Evolutionary conservation across 2,797 vertebrate genomes (phyloP).

Genomic region (Erithacus rubecula): DNA sequence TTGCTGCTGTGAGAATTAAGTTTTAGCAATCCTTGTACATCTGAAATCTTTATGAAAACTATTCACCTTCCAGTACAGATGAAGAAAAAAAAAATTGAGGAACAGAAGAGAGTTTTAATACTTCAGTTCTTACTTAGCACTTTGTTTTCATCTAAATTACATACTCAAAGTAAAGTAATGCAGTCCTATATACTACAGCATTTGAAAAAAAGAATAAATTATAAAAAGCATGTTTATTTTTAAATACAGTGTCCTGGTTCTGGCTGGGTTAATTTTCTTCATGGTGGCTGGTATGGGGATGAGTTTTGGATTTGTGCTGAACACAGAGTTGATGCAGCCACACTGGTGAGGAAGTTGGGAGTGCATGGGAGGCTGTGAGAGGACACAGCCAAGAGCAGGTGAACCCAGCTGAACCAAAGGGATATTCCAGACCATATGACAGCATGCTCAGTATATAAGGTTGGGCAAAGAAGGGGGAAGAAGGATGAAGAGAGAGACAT

Average conservation of each 20-base stretch:
- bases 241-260: not conserved
- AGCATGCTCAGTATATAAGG: not conserved
- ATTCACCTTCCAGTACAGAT: not conserved
- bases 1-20: not conserved
- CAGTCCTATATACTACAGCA: not conserved
- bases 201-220: not conserved
- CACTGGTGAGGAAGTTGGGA: not conserved
- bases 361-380: not conserved
- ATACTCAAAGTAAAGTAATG: not conserved
- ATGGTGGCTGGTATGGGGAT: not conserved
- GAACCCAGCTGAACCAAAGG: not conserved
- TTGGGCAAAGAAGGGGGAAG: too few relatives aligned
- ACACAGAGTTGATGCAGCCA: not conserved
- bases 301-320: not conserved
- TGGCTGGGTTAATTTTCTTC: not conserved
- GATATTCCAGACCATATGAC: not conserved
- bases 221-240: not conserved
- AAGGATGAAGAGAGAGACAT: not conserved
- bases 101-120: not conserved
- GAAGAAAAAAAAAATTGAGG: accelerated
- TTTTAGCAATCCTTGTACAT: not conserved
- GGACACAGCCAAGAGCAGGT: not conserved
- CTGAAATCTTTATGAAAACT: not conserved
- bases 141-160: not conserved
- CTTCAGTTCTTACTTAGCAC: not conserved